Conservation (phyloP, 2,797 vertebrate species). For the Morus bassanus region DNA sequence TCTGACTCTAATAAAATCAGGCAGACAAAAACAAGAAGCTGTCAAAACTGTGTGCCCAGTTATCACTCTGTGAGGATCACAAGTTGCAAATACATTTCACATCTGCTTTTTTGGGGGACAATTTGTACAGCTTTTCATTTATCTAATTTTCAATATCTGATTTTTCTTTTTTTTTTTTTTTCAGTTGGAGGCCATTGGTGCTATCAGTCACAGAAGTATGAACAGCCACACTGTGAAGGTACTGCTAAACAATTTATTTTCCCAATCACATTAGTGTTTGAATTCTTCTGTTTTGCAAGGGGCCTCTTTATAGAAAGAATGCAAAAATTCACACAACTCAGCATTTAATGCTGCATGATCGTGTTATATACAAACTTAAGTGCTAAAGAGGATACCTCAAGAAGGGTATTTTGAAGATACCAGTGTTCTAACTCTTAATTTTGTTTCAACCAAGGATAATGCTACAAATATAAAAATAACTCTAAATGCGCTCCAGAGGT, state of each 20-base stretch:
- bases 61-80: not conserved
- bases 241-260: not conserved
- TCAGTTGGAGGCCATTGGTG: slow-evolving; percentile 38
- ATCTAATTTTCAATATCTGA: not conserved
- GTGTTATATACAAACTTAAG: not conserved
- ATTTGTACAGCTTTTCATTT: not conserved
- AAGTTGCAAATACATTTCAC: not conserved
- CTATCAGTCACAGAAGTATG: slow-evolving; percentile 46
- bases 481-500: not conserved
- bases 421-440: fast-evolving
- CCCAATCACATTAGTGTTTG: not conserved
- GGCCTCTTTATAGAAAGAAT: not conserved
- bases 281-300: not conserved
- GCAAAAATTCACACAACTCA: not conserved
- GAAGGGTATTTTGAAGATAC: not conserved
- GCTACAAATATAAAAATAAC: not conserved
- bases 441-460: not conserved
- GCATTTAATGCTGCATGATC: not conserved
- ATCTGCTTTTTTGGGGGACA: not conserved
- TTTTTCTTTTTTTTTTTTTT: not conserved
- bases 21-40: not conserved
- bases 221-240: slow-evolving; percentile 10
- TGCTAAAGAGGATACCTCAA: not conserved
- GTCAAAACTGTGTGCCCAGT: not conserved
- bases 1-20: not conserved